Evolutionary conservation across 2,888 invertebrate genomes (phyloP).

Genomic region (Rhabditoides inermis): DNA sequence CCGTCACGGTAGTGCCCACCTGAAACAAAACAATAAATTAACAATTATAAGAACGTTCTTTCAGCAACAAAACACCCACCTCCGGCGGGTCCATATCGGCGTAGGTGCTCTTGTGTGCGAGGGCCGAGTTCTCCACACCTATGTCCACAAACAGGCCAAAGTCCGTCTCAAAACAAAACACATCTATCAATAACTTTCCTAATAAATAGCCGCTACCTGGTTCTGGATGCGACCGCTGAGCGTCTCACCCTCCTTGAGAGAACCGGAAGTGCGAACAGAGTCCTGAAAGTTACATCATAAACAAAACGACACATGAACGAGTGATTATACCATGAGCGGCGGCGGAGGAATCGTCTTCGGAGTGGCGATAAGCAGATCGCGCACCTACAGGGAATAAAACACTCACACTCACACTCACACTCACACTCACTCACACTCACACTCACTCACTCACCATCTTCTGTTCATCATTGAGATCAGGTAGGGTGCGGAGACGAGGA

Average conservation of each 20-base stretch:
- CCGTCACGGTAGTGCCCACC: constrained; percentile 1
- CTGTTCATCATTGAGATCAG: constrained; percentile 8
- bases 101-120: constrained; percentile 45
- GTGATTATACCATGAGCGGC: constrained; percentile 8
- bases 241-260: constrained; percentile 52
- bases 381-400: too few relatives aligned
- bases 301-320: not conserved
- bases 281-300: constrained; percentile 11
- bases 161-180: constrained; percentile 59
- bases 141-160: constrained; percentile 83
- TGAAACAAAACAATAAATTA: not conserved
- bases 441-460: too few relatives aligned
- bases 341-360: constrained; percentile 16
- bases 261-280: constrained; percentile 32
- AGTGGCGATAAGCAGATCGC: constrained; percentile 11
- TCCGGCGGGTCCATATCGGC: too few relatives aligned
- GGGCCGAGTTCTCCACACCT: constrained; percentile 54
- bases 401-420: too few relatives aligned
- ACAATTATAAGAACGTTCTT: too few relatives aligned
- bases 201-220: constrained; percentile 54
- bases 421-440: too few relatives aligned
- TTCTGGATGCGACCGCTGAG: constrained; percentile 70
- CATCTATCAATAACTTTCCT: not conserved
- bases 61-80: too few relatives aligned
- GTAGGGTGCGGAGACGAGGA: not conserved